Base-by-base conservation (phyloP, 2,888 invertebrate genomes). In the Drosophila anomalata region DNA sequence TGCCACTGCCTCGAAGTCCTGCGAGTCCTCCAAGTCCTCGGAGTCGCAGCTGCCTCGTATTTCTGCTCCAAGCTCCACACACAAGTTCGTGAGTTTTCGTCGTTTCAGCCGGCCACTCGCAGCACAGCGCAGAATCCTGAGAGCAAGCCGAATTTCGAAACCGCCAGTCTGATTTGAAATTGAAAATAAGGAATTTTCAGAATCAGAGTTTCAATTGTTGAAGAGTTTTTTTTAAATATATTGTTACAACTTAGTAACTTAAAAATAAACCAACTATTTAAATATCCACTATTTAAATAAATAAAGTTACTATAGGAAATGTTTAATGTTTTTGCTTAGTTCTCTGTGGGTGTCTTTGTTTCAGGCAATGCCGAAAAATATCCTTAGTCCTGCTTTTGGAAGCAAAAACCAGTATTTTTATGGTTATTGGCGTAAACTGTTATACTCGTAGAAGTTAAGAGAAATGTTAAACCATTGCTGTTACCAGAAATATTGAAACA, bases 91-190 rank as follows among this genome's bases (percentile, higher is more conserved):
- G 36, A 20, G 12, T 41, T 62, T 71, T 52, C 60, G 52, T 41
- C 51, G 29, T 33, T 44, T 72, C 67, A 51, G 73, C n/a, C 24
- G 47, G 47, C 68, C 48, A 78, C 82, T 89, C 75, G 67, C 52
- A 29, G 14, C 55, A 84, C 14, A 85, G 90, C 90, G 90, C 90
- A 87, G 89, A 89, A 83, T 89, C 90, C 14, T 8, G 69, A 71
- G 68, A 62, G 74, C 61, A 48, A 74, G 59, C 66, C 72, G 72
- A 20, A 55, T 60, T 39, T 44, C 53, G 26, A 76, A 71, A 62
- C 17, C 46, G 17, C 53, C 14, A 50, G 33, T n/a, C 6, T 63
- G 26, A 73, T 83, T 81, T 86, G 66, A 83, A 80, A 53, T 48
- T 20, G 0, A 8, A n/a, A 11, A 7, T 14, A 12, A 9, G 31